A percentile compares a stretch with the other conserved stretches of the same genome.
phyloP scores from a whole-genome alignment of 2,797 vertebrate genomes.

The Hapalemur alaotrensis region DNA sequence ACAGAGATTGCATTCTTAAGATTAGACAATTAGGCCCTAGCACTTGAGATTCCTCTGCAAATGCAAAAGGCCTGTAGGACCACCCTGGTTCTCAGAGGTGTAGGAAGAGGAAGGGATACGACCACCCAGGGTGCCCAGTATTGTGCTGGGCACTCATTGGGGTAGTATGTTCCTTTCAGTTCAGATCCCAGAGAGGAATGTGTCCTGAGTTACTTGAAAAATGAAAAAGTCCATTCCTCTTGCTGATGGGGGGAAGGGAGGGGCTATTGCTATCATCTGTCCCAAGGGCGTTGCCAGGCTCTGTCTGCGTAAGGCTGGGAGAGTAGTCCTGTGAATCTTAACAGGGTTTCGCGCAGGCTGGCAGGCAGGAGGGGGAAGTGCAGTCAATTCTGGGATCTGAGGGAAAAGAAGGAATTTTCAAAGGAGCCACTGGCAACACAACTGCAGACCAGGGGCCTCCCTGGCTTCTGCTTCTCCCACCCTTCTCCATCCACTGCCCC shows the following conservation, averaged over 20 bases:
- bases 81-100: not conserved
- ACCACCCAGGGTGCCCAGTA: not conserved
- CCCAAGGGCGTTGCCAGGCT: not conserved
- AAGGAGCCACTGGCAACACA: not conserved
- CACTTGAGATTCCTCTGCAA: not conserved
- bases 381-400: not conserved
- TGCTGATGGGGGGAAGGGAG: not conserved
- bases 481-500: not conserved
- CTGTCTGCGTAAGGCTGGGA: not conserved
- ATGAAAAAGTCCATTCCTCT: not conserved
- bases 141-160: not conserved
- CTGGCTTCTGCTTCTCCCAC: not conserved
- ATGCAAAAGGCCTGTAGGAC: not conserved
- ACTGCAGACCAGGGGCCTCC: not conserved
- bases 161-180: not conserved
- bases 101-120: not conserved
- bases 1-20: not conserved
- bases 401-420: not conserved
- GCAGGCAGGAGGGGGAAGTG: not conserved
- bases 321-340: not conserved
- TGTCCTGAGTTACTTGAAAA: not conserved
- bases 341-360: not conserved
- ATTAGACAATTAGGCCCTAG: not conserved
- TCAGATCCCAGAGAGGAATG: not conserved
- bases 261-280: not conserved